These are phyloP conservation scores for Coracias cyanogaster DNA, from an alignment of 2,797 vertebrate species.

Conservation along the genomic window DNA sequence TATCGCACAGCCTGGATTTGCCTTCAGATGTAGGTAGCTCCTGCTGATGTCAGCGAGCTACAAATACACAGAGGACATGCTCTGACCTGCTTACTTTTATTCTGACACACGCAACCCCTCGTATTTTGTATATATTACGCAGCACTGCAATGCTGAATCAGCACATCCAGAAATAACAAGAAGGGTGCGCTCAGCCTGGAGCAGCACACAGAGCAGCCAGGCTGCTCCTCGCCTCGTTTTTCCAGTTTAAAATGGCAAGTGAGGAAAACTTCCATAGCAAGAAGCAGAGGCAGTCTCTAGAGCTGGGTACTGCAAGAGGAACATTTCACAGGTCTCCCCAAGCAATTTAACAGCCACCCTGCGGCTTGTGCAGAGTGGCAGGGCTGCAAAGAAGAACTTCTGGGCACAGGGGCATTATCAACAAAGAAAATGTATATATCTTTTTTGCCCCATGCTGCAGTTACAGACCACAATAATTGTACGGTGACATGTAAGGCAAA, in stretches of 20 bases:
- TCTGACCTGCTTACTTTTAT: constrained; percentile 14
- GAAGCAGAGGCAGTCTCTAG: background rate
- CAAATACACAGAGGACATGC: background rate
- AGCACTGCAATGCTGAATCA: background rate
- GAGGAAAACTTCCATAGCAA: background rate
- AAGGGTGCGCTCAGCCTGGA: background rate
- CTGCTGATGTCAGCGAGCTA: background rate
- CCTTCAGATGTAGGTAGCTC: background rate
- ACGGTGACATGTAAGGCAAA: background rate
- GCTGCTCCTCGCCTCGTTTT: background rate
- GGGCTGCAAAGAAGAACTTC: background rate
- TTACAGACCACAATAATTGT: background rate
- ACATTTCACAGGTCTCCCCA: background rate
- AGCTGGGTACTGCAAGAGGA: background rate
- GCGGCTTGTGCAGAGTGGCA: background rate
- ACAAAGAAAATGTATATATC: background rate
- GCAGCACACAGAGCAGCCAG: background rate
- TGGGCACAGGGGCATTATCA: background rate
- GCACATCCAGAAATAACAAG: constrained; percentile 3
- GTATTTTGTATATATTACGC: background rate
- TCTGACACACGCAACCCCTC: background rate
- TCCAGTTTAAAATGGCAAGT: background rate
- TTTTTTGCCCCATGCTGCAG: background rate
- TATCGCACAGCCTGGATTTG: background rate
- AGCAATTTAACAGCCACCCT: background rate